Evolutionary conservation across 1,140 invertebrate genomes (phyloP).

Genomic region (Phymastichus coffea): DNA sequence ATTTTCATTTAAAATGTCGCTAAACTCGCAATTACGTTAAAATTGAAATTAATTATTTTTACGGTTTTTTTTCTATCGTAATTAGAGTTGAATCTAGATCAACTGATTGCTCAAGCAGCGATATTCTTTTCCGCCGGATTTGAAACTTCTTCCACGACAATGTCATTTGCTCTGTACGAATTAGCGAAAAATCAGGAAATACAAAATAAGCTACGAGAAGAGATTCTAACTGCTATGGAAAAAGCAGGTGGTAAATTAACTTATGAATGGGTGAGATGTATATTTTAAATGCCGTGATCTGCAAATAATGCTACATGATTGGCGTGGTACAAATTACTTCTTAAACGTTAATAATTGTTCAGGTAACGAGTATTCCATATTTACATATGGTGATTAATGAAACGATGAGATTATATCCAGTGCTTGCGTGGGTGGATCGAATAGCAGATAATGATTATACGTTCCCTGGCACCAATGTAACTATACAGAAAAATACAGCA

Average conservation of each 20-base stretch:
- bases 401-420: constrained; percentile 61
- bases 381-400: constrained; percentile 48
- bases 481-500: constrained; percentile 50
- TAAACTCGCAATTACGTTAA: too few species aligned
- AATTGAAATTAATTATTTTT: too few species aligned
- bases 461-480: constrained; percentile 42
- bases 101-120: constrained; percentile 62
- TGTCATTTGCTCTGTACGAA: constrained; percentile 58
- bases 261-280: constrained; percentile 53
- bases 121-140: constrained; percentile 67
- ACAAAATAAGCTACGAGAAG: constrained; percentile 56
- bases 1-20: too few species aligned
- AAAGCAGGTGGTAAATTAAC: constrained; percentile 48
- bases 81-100: too few species aligned
- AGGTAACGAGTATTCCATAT: constrained; percentile 17
- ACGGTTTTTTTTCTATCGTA: too few species aligned
- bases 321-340: too few species aligned
- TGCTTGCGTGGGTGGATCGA: constrained; percentile 55
- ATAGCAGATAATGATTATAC: constrained; percentile 48
- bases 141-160: constrained; percentile 59
- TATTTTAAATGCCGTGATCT: too few species aligned
- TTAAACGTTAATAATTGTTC: too few species aligned
- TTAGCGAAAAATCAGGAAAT: constrained; percentile 60
- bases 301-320: too few species aligned
- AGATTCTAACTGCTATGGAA: constrained; percentile 53